A percentile compares a stretch with the other conserved stretches of the same genome.
phyloP scores from a whole-genome alignment of 2,888 invertebrate genomes.

The Acanthosepion pharaonis region DNA sequence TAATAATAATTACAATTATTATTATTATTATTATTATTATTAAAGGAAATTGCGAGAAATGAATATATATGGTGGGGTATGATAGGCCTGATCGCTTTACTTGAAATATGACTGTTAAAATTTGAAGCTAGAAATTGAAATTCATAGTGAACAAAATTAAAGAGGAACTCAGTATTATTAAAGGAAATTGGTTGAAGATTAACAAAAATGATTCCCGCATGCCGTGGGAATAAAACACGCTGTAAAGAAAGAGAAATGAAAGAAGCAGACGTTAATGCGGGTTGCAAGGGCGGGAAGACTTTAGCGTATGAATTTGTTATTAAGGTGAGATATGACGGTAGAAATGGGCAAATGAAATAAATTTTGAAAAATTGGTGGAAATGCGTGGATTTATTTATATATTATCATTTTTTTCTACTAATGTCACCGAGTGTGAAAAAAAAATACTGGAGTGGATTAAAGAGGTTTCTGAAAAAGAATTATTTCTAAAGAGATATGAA shows the following conservation, averaged over 20 bases:
- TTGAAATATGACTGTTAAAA: neutral
- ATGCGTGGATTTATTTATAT: neutral
- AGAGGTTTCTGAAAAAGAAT: too few relatives aligned
- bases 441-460: too few relatives aligned
- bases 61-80: neutral
- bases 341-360: neutral
- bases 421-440: too few relatives aligned
- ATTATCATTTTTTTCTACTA: neutral
- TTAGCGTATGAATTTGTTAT: too few relatives aligned
- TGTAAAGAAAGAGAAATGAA: neutral
- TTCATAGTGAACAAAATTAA: neutral
- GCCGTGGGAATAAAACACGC: neutral
- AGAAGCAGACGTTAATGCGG: neutral
- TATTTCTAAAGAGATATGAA: too few relatives aligned
- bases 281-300: too few relatives aligned
- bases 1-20: too few relatives aligned
- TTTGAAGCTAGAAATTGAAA: neutral
- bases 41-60: neutral
- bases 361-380: neutral
- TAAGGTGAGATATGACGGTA: neutral
- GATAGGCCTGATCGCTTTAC: too few relatives aligned
- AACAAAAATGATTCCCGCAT: neutral
- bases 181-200: neutral
- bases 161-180: neutral
- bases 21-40: too few relatives aligned